Evolutionary conservation across 2,888 invertebrate species (phyloP).

Genomic region (Scaptomyza flava): DNA sequence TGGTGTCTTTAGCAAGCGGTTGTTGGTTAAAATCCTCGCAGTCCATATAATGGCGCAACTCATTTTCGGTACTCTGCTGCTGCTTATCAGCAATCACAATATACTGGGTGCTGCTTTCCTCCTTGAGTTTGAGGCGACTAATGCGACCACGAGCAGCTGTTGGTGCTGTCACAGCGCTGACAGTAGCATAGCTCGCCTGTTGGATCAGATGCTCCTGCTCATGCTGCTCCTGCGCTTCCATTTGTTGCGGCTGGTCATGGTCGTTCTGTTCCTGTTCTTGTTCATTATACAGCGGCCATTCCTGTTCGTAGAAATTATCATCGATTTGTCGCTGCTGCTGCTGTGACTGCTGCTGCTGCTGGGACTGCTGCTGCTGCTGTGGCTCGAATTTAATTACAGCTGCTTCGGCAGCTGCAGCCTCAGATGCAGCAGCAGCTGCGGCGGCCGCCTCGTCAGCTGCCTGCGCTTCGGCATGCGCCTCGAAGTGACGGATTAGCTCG

Average conservation of each 20-base stretch:
- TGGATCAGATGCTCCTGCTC: slow-evolving; percentile 36
- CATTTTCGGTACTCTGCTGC: slow-evolving; percentile 3
- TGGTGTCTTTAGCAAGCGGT: slow-evolving; percentile 29
- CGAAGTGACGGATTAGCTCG: slow-evolving; percentile 93
- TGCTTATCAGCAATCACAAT: slow-evolving; percentile 69
- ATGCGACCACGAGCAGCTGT: slow-evolving; percentile 69
- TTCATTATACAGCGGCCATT: slow-evolving; percentile 70
- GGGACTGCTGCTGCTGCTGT: slow-evolving; percentile 45
- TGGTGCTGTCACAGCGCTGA: slow-evolving; percentile 37
- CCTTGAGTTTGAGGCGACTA: slow-evolving; percentile 80
- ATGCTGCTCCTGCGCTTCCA: slow-evolving; percentile 18
- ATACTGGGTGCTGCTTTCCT: slow-evolving; percentile 74
- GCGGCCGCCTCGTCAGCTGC: slow-evolving; percentile 84
- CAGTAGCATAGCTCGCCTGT: slow-evolving; percentile 38
- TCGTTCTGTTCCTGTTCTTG: slow-evolving; percentile 31
- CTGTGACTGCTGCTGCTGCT: slow-evolving; percentile 7
- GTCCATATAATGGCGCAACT: slow-evolving; percentile 46
- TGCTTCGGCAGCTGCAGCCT: slow-evolving; percentile 35
- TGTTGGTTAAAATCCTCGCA: slow-evolving; percentile 48
- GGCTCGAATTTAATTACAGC: slow-evolving; percentile 60
- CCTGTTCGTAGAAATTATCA: slow-evolving; percentile 83
- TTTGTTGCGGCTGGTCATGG: slow-evolving; percentile 22
- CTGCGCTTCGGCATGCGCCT: slow-evolving; percentile 91
- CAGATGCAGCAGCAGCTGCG: slow-evolving; percentile 19
- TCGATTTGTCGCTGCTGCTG: slow-evolving; percentile 61